These are phyloP conservation scores for Anabas testudineus DNA, from an alignment of 2,797 vertebrate genomes.

Conservation along the genomic window DNA sequence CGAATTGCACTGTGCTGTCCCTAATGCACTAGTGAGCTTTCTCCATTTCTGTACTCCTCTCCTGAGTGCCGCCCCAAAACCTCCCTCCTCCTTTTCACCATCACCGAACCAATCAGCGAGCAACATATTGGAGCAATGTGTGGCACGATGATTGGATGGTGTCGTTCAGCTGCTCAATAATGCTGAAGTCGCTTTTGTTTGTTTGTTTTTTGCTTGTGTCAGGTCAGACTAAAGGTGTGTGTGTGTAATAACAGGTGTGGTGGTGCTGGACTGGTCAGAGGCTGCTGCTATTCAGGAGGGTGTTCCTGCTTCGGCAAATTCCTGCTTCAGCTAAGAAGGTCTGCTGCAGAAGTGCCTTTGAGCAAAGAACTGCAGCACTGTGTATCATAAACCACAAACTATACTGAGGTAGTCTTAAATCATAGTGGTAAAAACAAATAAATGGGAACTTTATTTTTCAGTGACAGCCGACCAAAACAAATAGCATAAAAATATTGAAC, in stretches of 20 bases:
- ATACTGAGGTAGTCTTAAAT: too few relatives aligned
- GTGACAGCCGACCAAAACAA: too few relatives aligned
- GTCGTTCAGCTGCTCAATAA: constrained; percentile 19
- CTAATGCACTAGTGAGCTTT: constrained; percentile 76
- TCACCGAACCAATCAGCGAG: constrained; percentile 62
- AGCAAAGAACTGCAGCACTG: not conserved
- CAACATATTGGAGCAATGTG: constrained; percentile 56
- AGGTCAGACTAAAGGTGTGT: not conserved
- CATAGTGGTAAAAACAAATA: too few relatives aligned
- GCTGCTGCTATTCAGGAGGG: constrained; percentile 1
- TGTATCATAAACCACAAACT: too few relatives aligned
- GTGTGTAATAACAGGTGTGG: not conserved
- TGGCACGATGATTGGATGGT: constrained; percentile 51
- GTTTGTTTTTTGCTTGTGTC: not conserved
- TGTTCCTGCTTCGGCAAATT: constrained; percentile 15
- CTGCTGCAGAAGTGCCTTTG: not conserved
- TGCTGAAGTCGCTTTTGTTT: not conserved
- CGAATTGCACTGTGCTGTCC: constrained; percentile 74
- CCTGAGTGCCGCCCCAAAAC: constrained; percentile 41
- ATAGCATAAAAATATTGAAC: too few relatives aligned
- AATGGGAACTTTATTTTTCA: too few relatives aligned
- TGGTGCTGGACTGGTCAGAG: not conserved
- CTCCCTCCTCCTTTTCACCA: constrained; percentile 8
- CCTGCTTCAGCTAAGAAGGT: not conserved
- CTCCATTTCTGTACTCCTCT: constrained; percentile 69